phyloP scores from a whole-genome alignment of 2,113 vertebrate genomes.

The Sialia sialis region DNA sequence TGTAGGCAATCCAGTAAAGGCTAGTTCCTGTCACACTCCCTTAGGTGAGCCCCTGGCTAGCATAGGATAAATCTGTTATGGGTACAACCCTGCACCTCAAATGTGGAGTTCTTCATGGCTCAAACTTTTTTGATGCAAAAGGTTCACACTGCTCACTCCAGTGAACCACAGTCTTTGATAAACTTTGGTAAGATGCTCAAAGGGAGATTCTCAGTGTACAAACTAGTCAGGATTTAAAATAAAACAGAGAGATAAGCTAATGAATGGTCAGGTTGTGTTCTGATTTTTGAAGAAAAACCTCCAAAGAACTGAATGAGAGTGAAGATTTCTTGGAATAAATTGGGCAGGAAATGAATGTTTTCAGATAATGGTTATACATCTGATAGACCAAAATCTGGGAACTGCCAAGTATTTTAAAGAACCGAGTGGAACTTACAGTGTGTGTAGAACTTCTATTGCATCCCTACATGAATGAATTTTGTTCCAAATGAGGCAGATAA shows the following conservation, averaged over 20 bases:
- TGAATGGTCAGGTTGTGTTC: neutral
- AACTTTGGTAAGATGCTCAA: neutral
- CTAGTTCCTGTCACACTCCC: neutral
- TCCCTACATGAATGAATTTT: neutral
- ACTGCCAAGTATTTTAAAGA: neutral
- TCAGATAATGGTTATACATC: neutral
- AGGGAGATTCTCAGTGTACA: neutral
- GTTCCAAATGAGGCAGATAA: neutral
- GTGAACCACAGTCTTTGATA: neutral
- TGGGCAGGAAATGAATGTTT: neutral
- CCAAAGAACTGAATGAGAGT: neutral
- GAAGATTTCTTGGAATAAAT: neutral
- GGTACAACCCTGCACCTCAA: neutral
- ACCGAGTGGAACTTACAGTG: neutral
- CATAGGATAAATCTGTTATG: neutral
- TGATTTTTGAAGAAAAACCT: neutral
- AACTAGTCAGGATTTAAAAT: neutral
- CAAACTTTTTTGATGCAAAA: neutral
- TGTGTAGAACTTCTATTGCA: accelerated
- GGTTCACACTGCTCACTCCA: neutral
- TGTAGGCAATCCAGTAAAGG: neutral
- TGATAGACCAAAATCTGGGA: neutral
- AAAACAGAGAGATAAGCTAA: neutral
- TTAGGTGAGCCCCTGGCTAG: neutral
- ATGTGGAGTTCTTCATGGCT: neutral